phyloP scores from a whole-genome alignment of 1,140 invertebrate species.

The Paralvinella palmiformis region DNA sequence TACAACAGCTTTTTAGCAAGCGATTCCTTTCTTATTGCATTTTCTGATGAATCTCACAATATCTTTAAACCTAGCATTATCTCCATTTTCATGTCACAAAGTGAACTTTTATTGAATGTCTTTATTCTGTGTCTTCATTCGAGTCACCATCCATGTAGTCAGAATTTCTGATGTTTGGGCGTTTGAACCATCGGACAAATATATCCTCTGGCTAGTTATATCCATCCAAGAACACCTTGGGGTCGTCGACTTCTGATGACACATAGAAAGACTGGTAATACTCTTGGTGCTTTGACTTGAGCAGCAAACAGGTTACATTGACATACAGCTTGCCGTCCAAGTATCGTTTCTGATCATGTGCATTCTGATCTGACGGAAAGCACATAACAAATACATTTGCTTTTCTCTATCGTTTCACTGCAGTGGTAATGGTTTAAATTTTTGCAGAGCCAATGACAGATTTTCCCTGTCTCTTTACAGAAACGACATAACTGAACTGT shows the following conservation, averaged over 20 bases:
- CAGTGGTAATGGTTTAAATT: background rate
- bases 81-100: too few relatives aligned
- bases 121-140: too few relatives aligned
- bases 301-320: background rate
- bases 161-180: too few relatives aligned
- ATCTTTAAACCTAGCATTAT: too few relatives aligned
- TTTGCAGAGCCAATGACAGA: background rate
- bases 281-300: background rate
- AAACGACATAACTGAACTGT: background rate
- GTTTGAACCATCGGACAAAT: too few relatives aligned
- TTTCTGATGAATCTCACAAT: too few relatives aligned
- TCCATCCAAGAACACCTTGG: constrained; percentile 2
- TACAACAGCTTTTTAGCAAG: too few relatives aligned
- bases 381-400: background rate
- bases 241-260: background rate
- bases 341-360: background rate
- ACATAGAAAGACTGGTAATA: background rate
- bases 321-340: background rate
- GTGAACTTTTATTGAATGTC: too few relatives aligned
- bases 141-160: too few relatives aligned
- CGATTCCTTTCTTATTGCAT: too few relatives aligned
- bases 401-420: background rate
- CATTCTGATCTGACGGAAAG: background rate
- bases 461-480: background rate
- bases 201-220: background rate